Base-by-base conservation (phyloP, 2,888 invertebrate species). In the Melinopterus prodromus region DNA sequence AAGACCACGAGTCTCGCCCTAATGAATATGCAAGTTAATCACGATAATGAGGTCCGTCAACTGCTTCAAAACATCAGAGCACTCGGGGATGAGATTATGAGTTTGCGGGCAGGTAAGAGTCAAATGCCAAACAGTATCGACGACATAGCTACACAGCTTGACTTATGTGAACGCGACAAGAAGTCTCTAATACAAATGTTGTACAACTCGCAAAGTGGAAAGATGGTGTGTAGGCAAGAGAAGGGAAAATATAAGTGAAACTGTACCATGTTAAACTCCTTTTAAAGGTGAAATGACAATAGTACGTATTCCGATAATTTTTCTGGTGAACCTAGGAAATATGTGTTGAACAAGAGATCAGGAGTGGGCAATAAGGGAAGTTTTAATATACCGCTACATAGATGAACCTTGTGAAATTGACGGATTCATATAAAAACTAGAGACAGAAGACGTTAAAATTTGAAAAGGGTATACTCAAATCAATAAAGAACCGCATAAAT, bases 161-260 rank as follows among this genome's bases (percentile, higher is more conserved):
- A 74, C n/a, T n/a, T 36, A 2, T 16, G 74, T 36, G 74, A 74
- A 74, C 16, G 9, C 3, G 74, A 74, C 7, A 74, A 74, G 37
- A 74, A 35, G 37, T 26, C 36, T 6, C 35, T 74, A n/a, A 26
- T 74, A 35, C 35, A 74, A 74, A 74, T 74, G 74, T 74, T 74
- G 37, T 74, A 26, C 37, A 74, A 35, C 36, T 16, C 74, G n/a
- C 74, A 74, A 35, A 37, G n/a, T n/a, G 26, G 35, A 36, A 35
- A 35, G 37, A 12, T 15, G 4, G 2, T 35, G 6, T 35, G 53
- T 4, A 53, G 12, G 12, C 53, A 53, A 9, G 53, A 53, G 0
- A 53, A 53, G 9, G n/a, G 74, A 74, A 74, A 26, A 74, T 74
- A 14, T 36, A 74, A 71, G 16, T 35, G 35, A 70, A 12, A 70